Conservation (phyloP, 1,140 invertebrate species). For the Bombus sylvicola region DNA sequence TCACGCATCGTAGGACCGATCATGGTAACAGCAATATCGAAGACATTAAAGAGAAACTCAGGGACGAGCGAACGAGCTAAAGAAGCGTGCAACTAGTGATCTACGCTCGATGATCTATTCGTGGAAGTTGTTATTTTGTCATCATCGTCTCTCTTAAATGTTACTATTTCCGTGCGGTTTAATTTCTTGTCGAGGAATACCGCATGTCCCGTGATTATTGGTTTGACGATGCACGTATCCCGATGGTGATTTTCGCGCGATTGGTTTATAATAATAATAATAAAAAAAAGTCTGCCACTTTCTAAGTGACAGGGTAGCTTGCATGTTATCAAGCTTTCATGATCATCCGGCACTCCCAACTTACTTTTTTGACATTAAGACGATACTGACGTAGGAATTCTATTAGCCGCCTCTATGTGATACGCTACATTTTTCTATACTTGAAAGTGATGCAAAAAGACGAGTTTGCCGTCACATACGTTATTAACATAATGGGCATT, state of each 20-base stretch:
- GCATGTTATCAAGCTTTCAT: background rate
- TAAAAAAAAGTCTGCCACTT: background rate
- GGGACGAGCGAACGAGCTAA: slow-evolving; percentile 4
- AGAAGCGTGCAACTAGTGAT: slow-evolving; percentile 16
- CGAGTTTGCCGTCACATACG: too few species aligned
- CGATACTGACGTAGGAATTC: too few species aligned
- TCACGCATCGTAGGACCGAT: background rate
- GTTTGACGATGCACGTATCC: background rate
- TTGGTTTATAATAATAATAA: background rate
- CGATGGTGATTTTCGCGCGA: background rate
- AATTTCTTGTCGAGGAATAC: slow-evolving; percentile 11
- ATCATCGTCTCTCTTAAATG: slow-evolving; percentile 21
- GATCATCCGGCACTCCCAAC: background rate
- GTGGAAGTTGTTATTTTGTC: slow-evolving; percentile 51
- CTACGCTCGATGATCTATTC: slow-evolving; percentile 39
- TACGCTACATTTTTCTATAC: background rate
- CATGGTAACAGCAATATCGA: slow-evolving; percentile 9
- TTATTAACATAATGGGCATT: too few species aligned
- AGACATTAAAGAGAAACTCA: slow-evolving; percentile 62
- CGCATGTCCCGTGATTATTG: background rate
- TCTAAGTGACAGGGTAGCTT: background rate
- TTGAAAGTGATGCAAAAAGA: background rate
- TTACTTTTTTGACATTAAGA: background rate
- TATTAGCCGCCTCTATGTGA: background rate
- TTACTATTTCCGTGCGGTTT: slow-evolving; percentile 12